These are phyloP conservation scores for Arion vulgaris DNA, from an alignment of 1,140 invertebrate species.

Conservation along the genomic window DNA sequence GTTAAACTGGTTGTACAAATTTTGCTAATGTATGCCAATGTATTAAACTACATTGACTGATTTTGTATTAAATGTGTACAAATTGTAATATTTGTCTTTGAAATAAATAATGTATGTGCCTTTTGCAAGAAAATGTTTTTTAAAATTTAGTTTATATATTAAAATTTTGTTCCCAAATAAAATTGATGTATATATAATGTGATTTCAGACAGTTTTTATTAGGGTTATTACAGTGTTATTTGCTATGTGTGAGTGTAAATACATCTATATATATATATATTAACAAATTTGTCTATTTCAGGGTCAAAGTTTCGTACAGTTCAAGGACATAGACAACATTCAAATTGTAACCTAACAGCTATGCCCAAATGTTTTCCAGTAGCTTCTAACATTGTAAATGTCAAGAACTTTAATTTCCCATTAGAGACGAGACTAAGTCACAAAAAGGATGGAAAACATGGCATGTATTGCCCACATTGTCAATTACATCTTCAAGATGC, in stretches of 20 bases:
- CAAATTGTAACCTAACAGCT: not conserved
- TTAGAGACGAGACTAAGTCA: not conserved
- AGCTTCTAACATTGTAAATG: not conserved
- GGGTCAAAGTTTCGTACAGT: not conserved
- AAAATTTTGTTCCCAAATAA: too few relatives aligned
- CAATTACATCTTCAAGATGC: not conserved
- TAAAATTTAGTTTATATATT: too few relatives aligned
- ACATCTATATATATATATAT: not conserved
- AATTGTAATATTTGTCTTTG: too few relatives aligned
- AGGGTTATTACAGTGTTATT: not conserved
- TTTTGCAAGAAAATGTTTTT: too few relatives aligned
- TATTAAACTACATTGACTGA: too few relatives aligned
- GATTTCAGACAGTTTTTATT: too few relatives aligned
- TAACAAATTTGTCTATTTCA: not conserved
- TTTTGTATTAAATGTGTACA: too few relatives aligned
- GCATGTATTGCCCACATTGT: not conserved
- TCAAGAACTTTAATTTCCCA: not conserved
- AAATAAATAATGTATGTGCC: too few relatives aligned
- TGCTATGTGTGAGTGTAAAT: not conserved
- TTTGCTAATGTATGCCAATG: too few relatives aligned
- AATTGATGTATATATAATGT: too few relatives aligned
- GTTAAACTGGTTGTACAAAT: too few relatives aligned
- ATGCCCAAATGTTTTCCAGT: not conserved
- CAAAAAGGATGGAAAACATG: not conserved
- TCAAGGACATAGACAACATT: not conserved